Evolutionary conservation across 2,113 vertebrate genomes (phyloP).

Genomic region (cat (Felis catus)): F.catus_Fca126_mat1.0 CM031424.1:82369501-82370000

Average conservation of each 20-base stretch:
- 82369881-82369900: neutral
- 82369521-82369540: neutral
- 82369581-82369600: neutral
- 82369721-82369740: slow-evolving; percentile 70
- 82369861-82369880: neutral
- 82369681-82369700: slow-evolving; percentile 58
- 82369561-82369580: neutral
- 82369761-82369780: slow-evolving; percentile 64
- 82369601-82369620: neutral
- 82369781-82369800: slow-evolving; percentile 54
- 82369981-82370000: neutral
- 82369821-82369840: slow-evolving; percentile 29
- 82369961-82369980: neutral
- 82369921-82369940: neutral
- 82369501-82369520: neutral
- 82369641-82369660: slow-evolving; percentile 49
- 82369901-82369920: neutral
- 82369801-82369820: slow-evolving; percentile 12
- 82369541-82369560: neutral
- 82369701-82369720: slow-evolving; percentile 31
- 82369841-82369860: neutral
- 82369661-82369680: neutral
- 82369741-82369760: slow-evolving; percentile 75
- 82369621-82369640: neutral
- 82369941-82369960: neutral